Conservation (phyloP, 1,140 invertebrate species). For the Pristionchus pacificus region DNA sequence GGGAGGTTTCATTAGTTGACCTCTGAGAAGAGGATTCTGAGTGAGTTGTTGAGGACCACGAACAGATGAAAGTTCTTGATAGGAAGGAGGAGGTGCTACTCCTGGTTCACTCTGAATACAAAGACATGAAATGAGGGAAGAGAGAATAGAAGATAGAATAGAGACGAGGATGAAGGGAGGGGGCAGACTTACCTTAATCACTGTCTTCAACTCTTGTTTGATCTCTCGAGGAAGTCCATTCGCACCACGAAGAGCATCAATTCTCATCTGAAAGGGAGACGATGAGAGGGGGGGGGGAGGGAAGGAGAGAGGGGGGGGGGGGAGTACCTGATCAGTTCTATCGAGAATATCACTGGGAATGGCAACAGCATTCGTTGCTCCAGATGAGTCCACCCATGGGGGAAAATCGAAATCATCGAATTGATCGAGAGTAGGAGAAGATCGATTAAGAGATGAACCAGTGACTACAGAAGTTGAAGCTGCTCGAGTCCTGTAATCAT, state of each 20-base stretch:
- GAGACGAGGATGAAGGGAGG: no score
- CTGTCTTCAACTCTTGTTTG: conserved; percentile 25
- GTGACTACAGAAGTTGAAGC: conserved; percentile 47
- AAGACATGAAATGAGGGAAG: conserved; percentile 8
- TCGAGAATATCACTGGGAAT: conserved; percentile 41
- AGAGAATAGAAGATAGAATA: conserved; percentile 18
- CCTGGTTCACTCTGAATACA: conserved; percentile 35
- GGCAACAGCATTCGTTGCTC: conserved; percentile 6
- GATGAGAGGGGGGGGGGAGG: conserved; percentile 1
- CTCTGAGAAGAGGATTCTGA: conserved; percentile 48
- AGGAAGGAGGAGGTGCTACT: conserved; percentile 43
- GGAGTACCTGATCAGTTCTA: conserved; percentile 45
- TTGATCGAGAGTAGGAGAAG: conserved; percentile 43
- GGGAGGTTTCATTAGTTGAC: conserved; percentile 16
- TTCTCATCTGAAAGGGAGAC: neutral
- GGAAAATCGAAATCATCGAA: conserved; percentile 55
- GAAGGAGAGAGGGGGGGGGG: conserved; percentile 9
- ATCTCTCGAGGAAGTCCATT: conserved; percentile 7
- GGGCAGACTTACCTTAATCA: conserved; percentile 9
- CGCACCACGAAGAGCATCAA: neutral
- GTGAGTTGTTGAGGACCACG: conserved; percentile 30
- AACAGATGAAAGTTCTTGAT: conserved; percentile 50
- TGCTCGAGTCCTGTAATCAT: conserved; percentile 39
- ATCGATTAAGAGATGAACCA: conserved; percentile 32
- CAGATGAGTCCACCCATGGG: conserved; percentile 38